Evolutionary conservation across 2,888 invertebrate species (phyloP), one percentile per base, ranked within the genome.

Genomic region (Ectemnius continuus): DNA sequence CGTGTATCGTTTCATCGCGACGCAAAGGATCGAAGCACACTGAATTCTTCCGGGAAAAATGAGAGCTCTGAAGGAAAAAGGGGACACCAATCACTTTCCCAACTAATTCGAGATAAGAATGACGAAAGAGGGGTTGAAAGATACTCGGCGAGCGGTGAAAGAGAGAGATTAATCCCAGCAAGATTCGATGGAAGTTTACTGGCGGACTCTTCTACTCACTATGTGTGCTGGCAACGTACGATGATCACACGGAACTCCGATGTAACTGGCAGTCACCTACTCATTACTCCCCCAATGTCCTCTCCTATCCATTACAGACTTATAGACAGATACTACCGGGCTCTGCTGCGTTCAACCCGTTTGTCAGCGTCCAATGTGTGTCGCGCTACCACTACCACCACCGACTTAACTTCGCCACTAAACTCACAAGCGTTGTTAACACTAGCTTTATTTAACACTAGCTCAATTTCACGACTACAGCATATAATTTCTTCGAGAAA

Each of bases 301-400:
- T 88, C 88, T 88, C 88, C 88, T 88, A 89, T 90, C 90, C 82
- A 90, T 90, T 89, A 90, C 88, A 89, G 83, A 89, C 87, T 87
- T 88, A 87, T 86, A 77, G 68, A 69, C 70, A 82, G 70, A 81
- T 82, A 75, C 67, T 61, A 70, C n/a, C 65, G 45, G 61, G 48
- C 66, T n/a, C n/a, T n/a, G n/a, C n/a, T 58, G 67, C 52, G 23
- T 23, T 23, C 23, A 23, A 59, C 70, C 60, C 62, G 66, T 67
- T 65, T 73, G 23, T 23, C 23, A 23, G 3, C 20, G 20, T 20
- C 20, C 3, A 23, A 23, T 63, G 63, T 61, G 13, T 47, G 23
- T 67, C 61, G 56, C 61, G 68, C 75, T 75, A 75, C 71, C 76
- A 65, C 67, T 81, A n/a, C n/a, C n/a, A n/a, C 80, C 71, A 71